phyloP scores from a whole-genome alignment of 2,888 invertebrate species.

The Dolomedes plantarius region DNA sequence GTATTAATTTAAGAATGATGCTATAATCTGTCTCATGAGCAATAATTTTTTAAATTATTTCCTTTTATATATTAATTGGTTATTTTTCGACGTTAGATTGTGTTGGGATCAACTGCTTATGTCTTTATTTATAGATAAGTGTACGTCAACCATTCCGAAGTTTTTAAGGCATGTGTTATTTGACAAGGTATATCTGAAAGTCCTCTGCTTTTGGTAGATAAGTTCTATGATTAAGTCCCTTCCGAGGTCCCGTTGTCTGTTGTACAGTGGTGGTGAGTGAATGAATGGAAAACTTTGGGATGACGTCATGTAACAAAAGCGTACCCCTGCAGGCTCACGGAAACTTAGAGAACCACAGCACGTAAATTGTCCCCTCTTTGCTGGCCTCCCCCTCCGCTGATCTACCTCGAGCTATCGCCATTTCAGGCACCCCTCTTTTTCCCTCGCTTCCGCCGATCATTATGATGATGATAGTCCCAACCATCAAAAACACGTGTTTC shows the following conservation, averaged over 20 bases:
- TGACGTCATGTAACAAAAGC: constrained; percentile 57
- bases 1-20: too few relatives aligned
- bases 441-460: constrained; percentile 25
- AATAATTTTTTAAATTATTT: too few relatives aligned
- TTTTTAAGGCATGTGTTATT: too few relatives aligned
- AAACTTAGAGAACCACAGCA: constrained; percentile 61
- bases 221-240: neutral
- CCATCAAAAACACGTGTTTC: constrained; percentile 67
- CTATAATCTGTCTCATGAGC: too few relatives aligned
- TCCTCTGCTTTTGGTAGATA: neutral
- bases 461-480: constrained; percentile 57
- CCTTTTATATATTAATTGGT: too few relatives aligned
- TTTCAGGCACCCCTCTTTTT: neutral
- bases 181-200: too few relatives aligned
- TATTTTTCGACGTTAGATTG: too few relatives aligned
- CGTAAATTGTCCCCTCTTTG: constrained; percentile 27
- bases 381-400: constrained; percentile 5
- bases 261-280: neutral
- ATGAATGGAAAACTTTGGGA: constrained; percentile 6
- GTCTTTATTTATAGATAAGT: too few relatives aligned
- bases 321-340: constrained; percentile 31
- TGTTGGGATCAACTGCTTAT: too few relatives aligned
- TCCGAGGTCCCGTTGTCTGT: neutral
- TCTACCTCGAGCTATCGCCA: constrained; percentile 13
- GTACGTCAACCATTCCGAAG: too few relatives aligned